Evolutionary conservation across 2,797 vertebrate genomes (phyloP).

Genomic region (Pipistrellus pygmaeus): DNA sequence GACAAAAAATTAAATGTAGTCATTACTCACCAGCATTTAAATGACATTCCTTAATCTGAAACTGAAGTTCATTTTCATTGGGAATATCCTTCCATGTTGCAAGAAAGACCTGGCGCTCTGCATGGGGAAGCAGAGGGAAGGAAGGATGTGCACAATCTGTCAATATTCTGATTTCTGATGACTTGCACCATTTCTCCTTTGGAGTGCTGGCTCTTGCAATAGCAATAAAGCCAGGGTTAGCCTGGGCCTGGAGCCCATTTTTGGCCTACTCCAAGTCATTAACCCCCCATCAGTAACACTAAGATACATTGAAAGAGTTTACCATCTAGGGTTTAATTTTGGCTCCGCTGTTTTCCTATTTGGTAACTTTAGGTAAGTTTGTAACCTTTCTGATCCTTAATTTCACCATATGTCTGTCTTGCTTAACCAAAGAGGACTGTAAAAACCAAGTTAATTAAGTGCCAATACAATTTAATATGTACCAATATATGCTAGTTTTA

Average conservation of each 20-base stretch:
- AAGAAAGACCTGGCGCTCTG: constrained; percentile 98
- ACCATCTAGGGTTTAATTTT: background rate
- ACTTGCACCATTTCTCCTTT: background rate
- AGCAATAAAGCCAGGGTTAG: background rate
- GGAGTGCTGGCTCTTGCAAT: background rate
- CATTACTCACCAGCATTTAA: constrained; percentile 95
- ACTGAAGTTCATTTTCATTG: constrained; percentile 99
- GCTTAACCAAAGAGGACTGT: background rate
- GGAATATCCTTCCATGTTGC: constrained; percentile 99
- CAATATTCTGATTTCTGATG: background rate
- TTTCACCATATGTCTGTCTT: constrained; percentile 3
- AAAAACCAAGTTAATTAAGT: constrained; percentile 50
- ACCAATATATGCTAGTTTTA: constrained; percentile 12
- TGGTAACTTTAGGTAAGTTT: constrained; percentile 4
- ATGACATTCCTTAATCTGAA: constrained; percentile 99
- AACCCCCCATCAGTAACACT: background rate
- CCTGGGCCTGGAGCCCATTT: background rate
- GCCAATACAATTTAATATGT: background rate
- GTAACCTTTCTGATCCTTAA: background rate
- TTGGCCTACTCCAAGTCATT: background rate
- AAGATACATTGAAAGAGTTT: background rate
- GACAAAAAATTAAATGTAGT: constrained; percentile 61
- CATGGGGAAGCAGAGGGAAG: constrained; percentile 31
- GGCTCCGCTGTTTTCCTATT: constrained; percentile 22
- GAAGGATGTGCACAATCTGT: background rate